Conservation (phyloP, 2,113 vertebrate genomes). For the Channa argus region DNA sequence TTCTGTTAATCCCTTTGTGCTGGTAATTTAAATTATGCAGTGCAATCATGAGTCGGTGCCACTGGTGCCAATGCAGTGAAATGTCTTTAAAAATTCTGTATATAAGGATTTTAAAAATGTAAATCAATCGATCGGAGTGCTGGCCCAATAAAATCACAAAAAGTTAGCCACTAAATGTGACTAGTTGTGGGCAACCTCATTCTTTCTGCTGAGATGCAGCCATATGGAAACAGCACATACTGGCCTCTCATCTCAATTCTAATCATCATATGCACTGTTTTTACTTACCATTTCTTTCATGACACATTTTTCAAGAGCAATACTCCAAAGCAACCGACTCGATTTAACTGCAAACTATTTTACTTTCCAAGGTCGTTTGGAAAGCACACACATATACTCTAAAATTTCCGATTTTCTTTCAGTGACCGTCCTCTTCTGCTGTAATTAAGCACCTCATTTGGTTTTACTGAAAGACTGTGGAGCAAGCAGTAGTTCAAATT, state of each 20-base stretch:
- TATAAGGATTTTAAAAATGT: no score
- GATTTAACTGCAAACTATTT: constrained; percentile 4
- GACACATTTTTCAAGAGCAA: constrained; percentile 18
- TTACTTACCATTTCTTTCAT: not conserved
- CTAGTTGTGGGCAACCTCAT: no score
- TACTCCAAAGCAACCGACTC: constrained; percentile 8
- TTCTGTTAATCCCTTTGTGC: no score
- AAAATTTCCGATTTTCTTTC: not conserved
- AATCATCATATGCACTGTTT: not conserved
- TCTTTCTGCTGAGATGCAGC: no score
- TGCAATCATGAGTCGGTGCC: no score
- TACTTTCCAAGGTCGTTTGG: not conserved
- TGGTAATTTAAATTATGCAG: no score
- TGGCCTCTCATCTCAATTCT: not conserved
- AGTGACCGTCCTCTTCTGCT: constrained; percentile 13
- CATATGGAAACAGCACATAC: no score
- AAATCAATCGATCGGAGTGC: no score
- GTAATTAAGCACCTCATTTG: constrained; percentile 28
- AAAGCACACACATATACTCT: not conserved
- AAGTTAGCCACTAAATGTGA: no score
- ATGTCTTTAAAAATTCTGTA: no score
- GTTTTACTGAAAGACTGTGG: constrained; percentile 6
- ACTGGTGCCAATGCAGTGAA: no score
- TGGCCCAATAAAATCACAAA: no score
- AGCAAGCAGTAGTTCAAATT: not conserved